phyloP scores from a whole-genome alignment of 2,888 invertebrate genomes.

The Latrodectus hesperus region DNA sequence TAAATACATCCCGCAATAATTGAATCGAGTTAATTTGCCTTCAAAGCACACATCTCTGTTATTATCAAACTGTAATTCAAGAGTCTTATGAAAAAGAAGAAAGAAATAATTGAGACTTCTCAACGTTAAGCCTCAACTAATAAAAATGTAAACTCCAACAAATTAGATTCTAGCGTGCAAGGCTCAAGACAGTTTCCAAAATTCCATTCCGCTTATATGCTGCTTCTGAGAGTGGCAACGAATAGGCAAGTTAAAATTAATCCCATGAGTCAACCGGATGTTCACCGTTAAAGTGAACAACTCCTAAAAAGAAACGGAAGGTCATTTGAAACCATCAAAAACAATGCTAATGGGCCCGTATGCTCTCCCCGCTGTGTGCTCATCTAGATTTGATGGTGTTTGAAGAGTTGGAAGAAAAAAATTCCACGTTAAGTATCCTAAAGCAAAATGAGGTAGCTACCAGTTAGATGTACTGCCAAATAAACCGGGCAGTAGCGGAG shows the following conservation, averaged over 20 bases:
- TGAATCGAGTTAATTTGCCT: too few species aligned
- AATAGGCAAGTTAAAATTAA: background rate
- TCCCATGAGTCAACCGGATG: background rate
- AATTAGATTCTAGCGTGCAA: background rate
- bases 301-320: background rate
- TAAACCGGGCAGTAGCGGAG: background rate
- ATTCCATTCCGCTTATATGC: background rate
- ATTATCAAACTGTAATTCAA: too few species aligned
- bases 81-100: too few species aligned
- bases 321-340: background rate
- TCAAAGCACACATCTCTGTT: too few species aligned
- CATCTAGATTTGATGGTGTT: too few species aligned
- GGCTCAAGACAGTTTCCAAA: background rate
- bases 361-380: background rate
- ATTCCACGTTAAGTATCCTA: too few species aligned
- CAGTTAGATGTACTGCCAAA: background rate
- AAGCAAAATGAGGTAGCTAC: background rate
- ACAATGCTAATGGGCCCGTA: background rate
- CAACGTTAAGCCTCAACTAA: too few species aligned
- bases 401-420: too few species aligned
- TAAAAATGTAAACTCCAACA: background rate
- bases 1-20: too few species aligned
- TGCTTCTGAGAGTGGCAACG: background rate
- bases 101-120: too few species aligned
- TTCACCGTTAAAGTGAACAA: conserved; percentile 2